These are phyloP conservation scores for Parascotia fuliginaria DNA, from an alignment of 2,888 invertebrate genomes.

Conservation along the genomic window DNA sequence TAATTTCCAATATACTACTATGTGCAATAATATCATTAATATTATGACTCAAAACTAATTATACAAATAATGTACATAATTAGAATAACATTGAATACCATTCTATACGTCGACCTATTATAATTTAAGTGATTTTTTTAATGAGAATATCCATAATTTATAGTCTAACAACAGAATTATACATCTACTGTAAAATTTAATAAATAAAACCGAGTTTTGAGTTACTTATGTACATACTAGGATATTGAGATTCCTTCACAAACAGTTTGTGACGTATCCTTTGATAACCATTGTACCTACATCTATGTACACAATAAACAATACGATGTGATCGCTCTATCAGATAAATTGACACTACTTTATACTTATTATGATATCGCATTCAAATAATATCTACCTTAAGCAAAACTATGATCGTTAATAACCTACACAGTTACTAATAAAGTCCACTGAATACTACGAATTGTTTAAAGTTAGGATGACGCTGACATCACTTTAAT, in stretches of 20 bases:
- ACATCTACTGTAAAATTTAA: conserved; percentile 63
- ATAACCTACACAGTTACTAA: conserved; percentile 50
- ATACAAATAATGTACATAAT: conserved; percentile 64
- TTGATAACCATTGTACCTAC: conserved; percentile 57
- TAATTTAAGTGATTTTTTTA: conserved; percentile 64
- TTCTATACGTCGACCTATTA: conserved; percentile 59
- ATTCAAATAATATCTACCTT: conserved; percentile 48
- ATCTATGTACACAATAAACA: conserved; percentile 59
- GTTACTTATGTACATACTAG: conserved; percentile 67
- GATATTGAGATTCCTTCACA: conserved; percentile 76
- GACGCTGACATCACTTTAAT: conserved; percentile 64
- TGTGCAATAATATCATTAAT: conserved; percentile 64
- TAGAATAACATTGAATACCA: conserved; percentile 70
- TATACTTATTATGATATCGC: conserved; percentile 46
- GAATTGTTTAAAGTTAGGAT: conserved; percentile 56
- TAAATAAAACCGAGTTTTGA: conserved; percentile 67
- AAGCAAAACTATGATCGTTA: conserved; percentile 55
- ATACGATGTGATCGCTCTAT: conserved; percentile 58
- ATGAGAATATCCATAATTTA: conserved; percentile 60
- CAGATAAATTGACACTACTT: conserved; percentile 42
- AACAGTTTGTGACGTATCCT: conserved; percentile 57
- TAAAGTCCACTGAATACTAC: conserved; percentile 65
- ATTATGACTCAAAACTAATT: conserved; percentile 63
- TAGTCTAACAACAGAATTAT: conserved; percentile 54
- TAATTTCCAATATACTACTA: conserved; percentile 46